phyloP scores from a whole-genome alignment of 2,113 vertebrate genomes.

The Corynorhinus townsendii region DNA sequence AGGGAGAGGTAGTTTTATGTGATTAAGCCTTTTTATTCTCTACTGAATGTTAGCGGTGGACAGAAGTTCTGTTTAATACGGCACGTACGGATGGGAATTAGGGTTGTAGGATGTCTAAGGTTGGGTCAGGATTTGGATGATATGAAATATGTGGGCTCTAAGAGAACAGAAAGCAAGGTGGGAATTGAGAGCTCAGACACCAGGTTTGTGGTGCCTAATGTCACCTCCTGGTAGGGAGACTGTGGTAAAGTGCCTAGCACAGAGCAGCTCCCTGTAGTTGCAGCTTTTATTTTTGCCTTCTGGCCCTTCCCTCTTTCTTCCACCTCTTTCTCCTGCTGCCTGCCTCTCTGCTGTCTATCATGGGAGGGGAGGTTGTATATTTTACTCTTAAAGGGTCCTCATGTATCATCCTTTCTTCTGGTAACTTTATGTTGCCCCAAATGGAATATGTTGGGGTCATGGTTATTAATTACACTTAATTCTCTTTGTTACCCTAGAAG shows the following conservation, averaged over 20 bases:
- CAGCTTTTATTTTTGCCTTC: background rate
- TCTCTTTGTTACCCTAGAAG: background rate
- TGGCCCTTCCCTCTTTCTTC: background rate
- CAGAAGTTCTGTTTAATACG: background rate
- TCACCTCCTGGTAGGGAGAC: background rate
- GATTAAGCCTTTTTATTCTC: background rate
- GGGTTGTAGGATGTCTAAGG: background rate
- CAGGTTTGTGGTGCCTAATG: background rate
- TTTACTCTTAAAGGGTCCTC: background rate
- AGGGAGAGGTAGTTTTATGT: background rate
- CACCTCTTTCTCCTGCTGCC: background rate
- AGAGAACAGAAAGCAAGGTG: background rate
- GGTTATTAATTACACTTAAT: background rate
- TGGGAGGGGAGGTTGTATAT: background rate
- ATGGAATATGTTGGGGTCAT: background rate
- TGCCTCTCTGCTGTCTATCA: background rate
- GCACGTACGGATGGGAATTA: background rate
- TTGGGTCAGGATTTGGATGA: background rate
- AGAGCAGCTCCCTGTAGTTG: background rate
- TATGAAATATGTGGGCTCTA: background rate
- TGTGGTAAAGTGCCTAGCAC: background rate
- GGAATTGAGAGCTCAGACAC: background rate
- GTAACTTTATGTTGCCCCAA: background rate
- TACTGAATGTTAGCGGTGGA: background rate
- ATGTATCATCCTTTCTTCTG: background rate